Conservation (phyloP, 1,140 invertebrate genomes). For the Tetranychus urticae region DNA sequence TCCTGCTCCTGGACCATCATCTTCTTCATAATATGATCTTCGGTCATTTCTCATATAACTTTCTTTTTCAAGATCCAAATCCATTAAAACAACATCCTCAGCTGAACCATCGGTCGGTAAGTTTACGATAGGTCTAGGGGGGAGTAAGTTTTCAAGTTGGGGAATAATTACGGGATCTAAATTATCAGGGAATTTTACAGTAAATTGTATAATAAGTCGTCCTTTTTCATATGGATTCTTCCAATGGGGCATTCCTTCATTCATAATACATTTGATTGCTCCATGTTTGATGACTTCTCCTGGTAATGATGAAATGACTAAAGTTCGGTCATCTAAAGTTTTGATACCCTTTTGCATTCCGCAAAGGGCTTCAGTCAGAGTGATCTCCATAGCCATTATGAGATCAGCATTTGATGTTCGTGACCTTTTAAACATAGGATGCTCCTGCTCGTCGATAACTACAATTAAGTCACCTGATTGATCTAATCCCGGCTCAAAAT, state of each 20-base stretch:
- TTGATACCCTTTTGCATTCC: slow-evolving; percentile 81
- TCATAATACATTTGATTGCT: slow-evolving; percentile 65
- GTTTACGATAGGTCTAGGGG: slow-evolving; percentile 42
- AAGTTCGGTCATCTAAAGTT: slow-evolving; percentile 73
- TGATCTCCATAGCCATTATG: slow-evolving; percentile 37
- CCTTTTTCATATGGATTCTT: slow-evolving; percentile 93
- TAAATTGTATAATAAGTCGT: slow-evolving; percentile 70
- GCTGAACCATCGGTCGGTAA: slow-evolving; percentile 60
- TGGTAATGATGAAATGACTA: slow-evolving; percentile 61
- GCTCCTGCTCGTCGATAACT: slow-evolving; percentile 86
- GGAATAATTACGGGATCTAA: slow-evolving; percentile 45
- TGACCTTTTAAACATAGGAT: slow-evolving; percentile 49
- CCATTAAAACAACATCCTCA: slow-evolving; percentile 18
- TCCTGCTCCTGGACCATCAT: slow-evolving; percentile 35
- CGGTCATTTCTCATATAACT: slow-evolving; percentile 25
- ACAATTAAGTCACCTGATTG: slow-evolving; percentile 90
- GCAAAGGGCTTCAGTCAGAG: slow-evolving; percentile 77
- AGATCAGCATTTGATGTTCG: slow-evolving; percentile 45
- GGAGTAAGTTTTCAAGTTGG: slow-evolving; percentile 57
- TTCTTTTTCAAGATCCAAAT: slow-evolving; percentile 37
- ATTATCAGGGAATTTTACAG: slow-evolving; percentile 55
- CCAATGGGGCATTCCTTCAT: slow-evolving; percentile 91
- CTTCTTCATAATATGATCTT: slow-evolving; percentile 39
- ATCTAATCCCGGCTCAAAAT: slow-evolving; percentile 76
- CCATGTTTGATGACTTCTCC: slow-evolving; percentile 63